phyloP scores from a whole-genome alignment of 2,888 invertebrate genomes.

The Myathropa florea region DNA sequence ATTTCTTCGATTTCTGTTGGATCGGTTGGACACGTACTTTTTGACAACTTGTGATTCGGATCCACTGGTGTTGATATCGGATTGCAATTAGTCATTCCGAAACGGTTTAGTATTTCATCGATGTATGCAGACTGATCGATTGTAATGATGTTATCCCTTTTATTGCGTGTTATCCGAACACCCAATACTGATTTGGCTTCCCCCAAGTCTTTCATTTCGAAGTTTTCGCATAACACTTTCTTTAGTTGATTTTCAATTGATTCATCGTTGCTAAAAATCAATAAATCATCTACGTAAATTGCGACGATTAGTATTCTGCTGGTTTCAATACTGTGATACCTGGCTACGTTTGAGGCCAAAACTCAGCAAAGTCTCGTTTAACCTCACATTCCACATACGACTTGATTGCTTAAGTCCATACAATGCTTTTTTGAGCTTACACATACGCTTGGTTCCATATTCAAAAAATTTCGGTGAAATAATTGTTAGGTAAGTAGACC shows the following conservation, averaged over 20 bases:
- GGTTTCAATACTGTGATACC: slow-evolving; percentile 28
- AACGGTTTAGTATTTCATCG: slow-evolving; percentile 65
- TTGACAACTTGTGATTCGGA: slow-evolving; percentile 50
- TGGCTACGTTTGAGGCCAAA: slow-evolving; percentile 54
- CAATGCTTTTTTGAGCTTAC: slow-evolving; percentile 44
- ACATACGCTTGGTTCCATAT: too few species aligned
- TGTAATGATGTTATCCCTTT: slow-evolving; percentile 22
- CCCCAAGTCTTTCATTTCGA: slow-evolving; percentile 69
- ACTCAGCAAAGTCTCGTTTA: slow-evolving; percentile 23
- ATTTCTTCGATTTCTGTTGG: slow-evolving; percentile 53
- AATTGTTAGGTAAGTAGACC: too few species aligned
- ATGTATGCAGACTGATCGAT: slow-evolving; percentile 45
- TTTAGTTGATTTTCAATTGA: slow-evolving; percentile 45
- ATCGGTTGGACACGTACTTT: slow-evolving; percentile 48
- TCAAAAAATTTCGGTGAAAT: too few species aligned
- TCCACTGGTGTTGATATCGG: slow-evolving; percentile 53
- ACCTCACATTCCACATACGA: slow-evolving; percentile 45
- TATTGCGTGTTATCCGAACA: slow-evolving; percentile 52
- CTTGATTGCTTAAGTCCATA: slow-evolving; percentile 62
- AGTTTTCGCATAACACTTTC: slow-evolving; percentile 37
- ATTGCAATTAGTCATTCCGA: slow-evolving; percentile 55
- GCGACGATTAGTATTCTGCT: slow-evolving; percentile 65
- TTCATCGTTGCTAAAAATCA: slow-evolving; percentile 63
- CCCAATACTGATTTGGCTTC: slow-evolving; percentile 63
- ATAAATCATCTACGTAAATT: slow-evolving; percentile 72